Percentiles rank a stretch among this genome's conserved stretches.
These are phyloP conservation scores for Andrena hattorfiana DNA, from an alignment of 2,888 invertebrate genomes.

Conservation along the genomic window DNA sequence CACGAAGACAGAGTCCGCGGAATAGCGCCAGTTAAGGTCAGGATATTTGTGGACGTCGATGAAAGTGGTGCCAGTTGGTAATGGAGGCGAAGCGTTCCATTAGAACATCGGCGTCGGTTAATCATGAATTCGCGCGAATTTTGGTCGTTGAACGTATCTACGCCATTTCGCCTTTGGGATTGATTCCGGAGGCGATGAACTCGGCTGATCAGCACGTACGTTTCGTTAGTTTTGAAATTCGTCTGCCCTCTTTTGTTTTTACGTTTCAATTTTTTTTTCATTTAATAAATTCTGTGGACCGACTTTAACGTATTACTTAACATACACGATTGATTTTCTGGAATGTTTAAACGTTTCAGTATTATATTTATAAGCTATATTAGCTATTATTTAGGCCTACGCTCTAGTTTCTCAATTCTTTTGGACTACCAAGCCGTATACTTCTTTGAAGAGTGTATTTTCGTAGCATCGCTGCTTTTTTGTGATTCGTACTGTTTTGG, in stretches of 20 bases:
- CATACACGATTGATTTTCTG: too few species aligned
- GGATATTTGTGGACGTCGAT: conserved; percentile 56
- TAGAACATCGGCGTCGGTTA: not conserved
- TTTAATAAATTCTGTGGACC: not conserved
- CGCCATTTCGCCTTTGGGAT: not conserved
- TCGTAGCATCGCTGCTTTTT: too few species aligned
- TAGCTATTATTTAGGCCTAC: too few species aligned
- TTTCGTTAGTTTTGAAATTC: not conserved
- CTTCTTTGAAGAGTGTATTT: too few species aligned
- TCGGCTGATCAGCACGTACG: not conserved
- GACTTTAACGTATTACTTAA: too few species aligned
- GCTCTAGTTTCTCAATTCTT: too few species aligned
- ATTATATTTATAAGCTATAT: too few species aligned
- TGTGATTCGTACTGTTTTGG: too few species aligned
- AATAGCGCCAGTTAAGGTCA: conserved; percentile 57
- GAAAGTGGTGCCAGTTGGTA: conserved; percentile 39
- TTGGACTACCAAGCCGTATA: too few species aligned
- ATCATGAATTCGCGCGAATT: conserved; percentile 9
- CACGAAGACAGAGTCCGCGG: conserved; percentile 34
- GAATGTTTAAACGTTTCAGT: too few species aligned
- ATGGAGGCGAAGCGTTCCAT: conserved; percentile 15
- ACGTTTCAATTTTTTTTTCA: not conserved
- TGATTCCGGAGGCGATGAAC: not conserved
- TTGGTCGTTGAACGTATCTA: not conserved
- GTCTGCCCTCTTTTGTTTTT: not conserved